Conservation (phyloP, 2,888 invertebrate species). For the Eupithecia vulgata region DNA sequence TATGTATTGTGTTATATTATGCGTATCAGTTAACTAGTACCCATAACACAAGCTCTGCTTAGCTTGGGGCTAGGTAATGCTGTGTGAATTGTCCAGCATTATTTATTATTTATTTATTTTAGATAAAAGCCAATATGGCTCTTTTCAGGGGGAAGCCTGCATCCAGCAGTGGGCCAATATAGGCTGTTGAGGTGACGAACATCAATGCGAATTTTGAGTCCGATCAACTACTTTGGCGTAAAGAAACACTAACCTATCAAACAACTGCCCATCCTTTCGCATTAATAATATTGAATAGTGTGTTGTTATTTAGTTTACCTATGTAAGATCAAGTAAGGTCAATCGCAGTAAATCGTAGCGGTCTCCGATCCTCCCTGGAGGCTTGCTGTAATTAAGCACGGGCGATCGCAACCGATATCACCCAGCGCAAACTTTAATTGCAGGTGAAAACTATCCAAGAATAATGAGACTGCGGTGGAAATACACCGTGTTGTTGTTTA, state of each 20-base stretch:
- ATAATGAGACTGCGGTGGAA: background rate
- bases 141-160: no score
- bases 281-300: background rate
- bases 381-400: slow-evolving; percentile 70
- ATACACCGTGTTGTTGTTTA: background rate
- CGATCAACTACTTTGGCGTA: background rate
- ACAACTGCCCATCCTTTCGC: no score
- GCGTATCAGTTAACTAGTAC: no score
- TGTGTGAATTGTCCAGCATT: no score
- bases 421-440: slow-evolving; percentile 72
- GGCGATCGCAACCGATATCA: slow-evolving; percentile 70
- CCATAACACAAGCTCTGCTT: no score
- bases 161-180: no score
- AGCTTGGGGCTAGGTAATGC: no score
- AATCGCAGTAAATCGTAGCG: slow-evolving; percentile 69
- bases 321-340: slow-evolving; percentile 66
- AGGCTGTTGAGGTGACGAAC: no score
- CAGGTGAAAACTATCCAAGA: slow-evolving; percentile 55
- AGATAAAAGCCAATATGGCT: no score
- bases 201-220: background rate
- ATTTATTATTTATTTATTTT: no score
- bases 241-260: background rate
- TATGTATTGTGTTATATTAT: no score
- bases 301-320: slow-evolving; percentile 29
- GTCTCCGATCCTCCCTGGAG: slow-evolving; percentile 46